Base-by-base conservation (phyloP, 2,888 invertebrate genomes). In the Acanthosepion pharaonis region DNA sequence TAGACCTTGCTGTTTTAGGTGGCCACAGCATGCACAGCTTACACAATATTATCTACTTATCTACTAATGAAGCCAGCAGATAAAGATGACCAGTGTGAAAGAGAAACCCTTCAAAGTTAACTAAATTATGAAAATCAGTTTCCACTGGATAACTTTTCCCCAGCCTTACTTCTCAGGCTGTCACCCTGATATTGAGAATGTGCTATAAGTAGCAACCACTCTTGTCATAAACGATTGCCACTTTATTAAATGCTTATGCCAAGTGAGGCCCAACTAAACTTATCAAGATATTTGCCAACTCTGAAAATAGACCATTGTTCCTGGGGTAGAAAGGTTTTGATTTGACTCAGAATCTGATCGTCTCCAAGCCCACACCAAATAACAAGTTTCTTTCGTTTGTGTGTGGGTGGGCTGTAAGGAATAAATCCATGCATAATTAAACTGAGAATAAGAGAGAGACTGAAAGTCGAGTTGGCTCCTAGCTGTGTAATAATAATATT, bases 221-320 rank as follows among this genome's bases (percentile, higher is more conserved):
- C 78, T n/a, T 15, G 78, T n/a, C n/a, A 78, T 78, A n/a, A 78
- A n/a, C n/a, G 78, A 78, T 78, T 78, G 78, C 78, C 78, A n/a
- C n/a, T 78, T 78, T 78, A 78, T n/a, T 78, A 78, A 78, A n/a
- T n/a, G 78, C n/a, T 78, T n/a, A n/a, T 78, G 78, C 78, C 78
- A 78, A 78, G 78, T n/a, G 78, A 78, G n/a, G 78, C 78, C 78
- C 78, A 33, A 78, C 78, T 78, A 78, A 78, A 78, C 78, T n/a
- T 78, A 78, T 78, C n/a, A n/a, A 78, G 78, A 78, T 33, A 78
- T 78, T 78, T 78, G 78, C 78, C 78, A 78, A 78, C 78, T 78
- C 78, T 78, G n/a, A 78, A 78, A 78, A 78, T 78, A 78, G 78
- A 78, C 78, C n/a, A 78, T 78, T 78, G 78, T n/a, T 33, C 78